Evolutionary conservation across 2,113 vertebrate species (phyloP).

Genomic region (Ursus arctos): DNA sequence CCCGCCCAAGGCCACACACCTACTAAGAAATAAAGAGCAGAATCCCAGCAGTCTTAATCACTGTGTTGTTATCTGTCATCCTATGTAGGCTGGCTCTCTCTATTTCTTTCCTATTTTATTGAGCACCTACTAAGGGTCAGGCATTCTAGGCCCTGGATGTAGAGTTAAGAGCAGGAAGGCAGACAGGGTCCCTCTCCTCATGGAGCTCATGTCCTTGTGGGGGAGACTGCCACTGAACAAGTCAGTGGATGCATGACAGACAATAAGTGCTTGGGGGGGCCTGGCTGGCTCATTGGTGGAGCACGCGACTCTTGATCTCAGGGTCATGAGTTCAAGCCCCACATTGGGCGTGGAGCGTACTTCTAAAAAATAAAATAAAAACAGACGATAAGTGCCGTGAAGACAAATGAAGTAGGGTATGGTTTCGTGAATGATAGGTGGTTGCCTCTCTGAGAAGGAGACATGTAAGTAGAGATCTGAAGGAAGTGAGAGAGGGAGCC

Average conservation of each 20-base stretch:
- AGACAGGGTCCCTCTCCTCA: background rate
- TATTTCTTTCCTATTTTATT: background rate
- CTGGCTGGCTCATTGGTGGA: background rate
- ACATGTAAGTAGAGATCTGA: background rate
- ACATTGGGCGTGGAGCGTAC: background rate
- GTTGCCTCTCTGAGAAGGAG: background rate
- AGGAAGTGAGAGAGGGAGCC: slow-evolving; percentile 46
- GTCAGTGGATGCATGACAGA: background rate
- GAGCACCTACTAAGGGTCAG: background rate
- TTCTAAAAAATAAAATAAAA: background rate
- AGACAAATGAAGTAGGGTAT: background rate
- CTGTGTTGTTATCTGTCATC: background rate
- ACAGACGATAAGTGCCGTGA: background rate
- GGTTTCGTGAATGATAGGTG: background rate
- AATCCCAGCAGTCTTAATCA: background rate
- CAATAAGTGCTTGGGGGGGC: background rate
- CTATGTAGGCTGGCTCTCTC: background rate
- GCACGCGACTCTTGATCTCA: background rate
- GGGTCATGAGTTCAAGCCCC: background rate
- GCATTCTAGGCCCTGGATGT: background rate
- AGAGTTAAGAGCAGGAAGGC: background rate
- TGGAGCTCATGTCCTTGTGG: background rate
- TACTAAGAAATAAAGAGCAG: slow-evolving; percentile 38
- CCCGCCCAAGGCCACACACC: background rate
- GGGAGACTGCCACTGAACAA: background rate